phyloP scores from a whole-genome alignment of 2,113 vertebrate genomes.

The Athene cunicularia region DNA sequence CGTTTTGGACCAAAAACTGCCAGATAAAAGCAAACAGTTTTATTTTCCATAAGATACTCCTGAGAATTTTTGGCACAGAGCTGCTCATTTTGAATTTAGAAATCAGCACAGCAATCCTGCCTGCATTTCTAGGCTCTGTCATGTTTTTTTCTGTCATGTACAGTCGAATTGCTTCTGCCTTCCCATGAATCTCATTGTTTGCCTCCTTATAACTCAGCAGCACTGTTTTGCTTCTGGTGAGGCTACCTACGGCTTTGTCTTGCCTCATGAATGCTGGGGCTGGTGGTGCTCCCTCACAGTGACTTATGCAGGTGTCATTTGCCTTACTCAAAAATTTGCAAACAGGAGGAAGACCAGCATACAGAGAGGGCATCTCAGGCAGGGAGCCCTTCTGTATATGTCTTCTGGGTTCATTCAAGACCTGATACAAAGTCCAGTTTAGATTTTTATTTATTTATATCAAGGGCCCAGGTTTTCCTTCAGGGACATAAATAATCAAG shows the following conservation, averaged over 20 bases:
- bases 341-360: background rate
- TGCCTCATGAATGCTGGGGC: background rate
- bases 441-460: background rate
- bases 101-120: background rate
- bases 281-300: background rate
- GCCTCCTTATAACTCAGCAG: background rate
- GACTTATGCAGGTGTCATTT: background rate
- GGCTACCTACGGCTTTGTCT: background rate
- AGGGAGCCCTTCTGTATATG: accelerated
- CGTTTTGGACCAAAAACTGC: background rate
- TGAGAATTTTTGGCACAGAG: background rate
- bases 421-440: background rate
- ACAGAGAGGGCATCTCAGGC: accelerated
- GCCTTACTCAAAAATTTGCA: background rate
- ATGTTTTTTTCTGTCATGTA: accelerated
- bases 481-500: background rate
- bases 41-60: background rate
- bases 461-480: background rate
- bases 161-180: background rate
- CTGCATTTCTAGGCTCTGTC: background rate
- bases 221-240: background rate
- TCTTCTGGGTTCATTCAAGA: background rate
- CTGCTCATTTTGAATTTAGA: background rate
- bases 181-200: background rate
- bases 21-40: background rate